Base-by-base conservation (phyloP, 1,140 invertebrate species). In the Rhyzopertha dominica region DNA sequence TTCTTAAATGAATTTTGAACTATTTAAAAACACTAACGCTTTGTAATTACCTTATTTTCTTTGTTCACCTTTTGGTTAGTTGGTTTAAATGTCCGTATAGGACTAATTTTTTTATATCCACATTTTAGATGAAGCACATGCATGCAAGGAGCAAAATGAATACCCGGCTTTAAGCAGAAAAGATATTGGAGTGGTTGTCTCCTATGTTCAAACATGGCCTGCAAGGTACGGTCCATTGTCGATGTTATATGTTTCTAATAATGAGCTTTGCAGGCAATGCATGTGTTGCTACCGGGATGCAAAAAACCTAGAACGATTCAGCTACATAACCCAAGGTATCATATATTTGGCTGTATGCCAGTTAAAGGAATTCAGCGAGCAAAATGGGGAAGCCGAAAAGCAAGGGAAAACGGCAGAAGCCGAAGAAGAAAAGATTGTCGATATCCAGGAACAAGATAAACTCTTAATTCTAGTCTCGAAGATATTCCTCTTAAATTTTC, bases 261-360 rank as follows among this genome's bases (percentile, higher is more conserved):
- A 37, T 43, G 29, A 14, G 18, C 40, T 28, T 79, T 75, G 51
- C 65, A 84, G 87, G 59, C 90, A 93, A 72, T 95, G 90, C 64
- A 89, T 91, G 81, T 93, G 89, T 68, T 89, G 87, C 70, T 93
- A 89, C 68, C 80, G 89, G 49, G 90, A 92, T 70, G 76, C 79
- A 39, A 90, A 90, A 67, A 92, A 93, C 63, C 88, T 90, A 71
- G 89, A 93, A 66, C 76, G 87, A 53, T 88, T 92, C 58, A 90
- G 89, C 67, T 75, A 86, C 58, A 71, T 92, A 38, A 84, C 89
- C 29, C 89, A 93, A 62, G 85, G 84, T 39, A 77, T 92, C 47
- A 79, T 92, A 32, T 78, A 78, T 48, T 71, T 84, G 38, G 77
- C 81, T 25, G 77, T 87, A 16, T 81, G 79, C 62, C 82, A 86